Conservation (phyloP, 2,797 vertebrate species). For the Falco novaeseelandiae region DNA sequence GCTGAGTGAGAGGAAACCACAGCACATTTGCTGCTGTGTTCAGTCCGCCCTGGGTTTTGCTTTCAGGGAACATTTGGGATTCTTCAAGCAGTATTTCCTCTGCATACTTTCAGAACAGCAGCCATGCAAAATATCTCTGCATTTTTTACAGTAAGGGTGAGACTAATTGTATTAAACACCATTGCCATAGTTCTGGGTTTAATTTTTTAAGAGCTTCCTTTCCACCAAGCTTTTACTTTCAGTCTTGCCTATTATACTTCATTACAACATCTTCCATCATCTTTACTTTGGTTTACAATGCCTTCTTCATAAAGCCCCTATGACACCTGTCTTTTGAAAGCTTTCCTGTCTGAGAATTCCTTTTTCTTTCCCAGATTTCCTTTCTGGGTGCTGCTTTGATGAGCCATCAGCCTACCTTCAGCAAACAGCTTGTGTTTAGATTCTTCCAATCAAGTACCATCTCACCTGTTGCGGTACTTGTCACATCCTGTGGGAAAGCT, state of each 20-base stretch:
- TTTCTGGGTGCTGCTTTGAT: not conserved
- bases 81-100: not conserved
- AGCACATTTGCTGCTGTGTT: not conserved
- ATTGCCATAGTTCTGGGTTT: not conserved
- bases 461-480: not conserved
- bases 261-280: not conserved
- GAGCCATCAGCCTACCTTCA: not conserved
- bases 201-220: not conserved
- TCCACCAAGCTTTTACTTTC: not conserved
- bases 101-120: not conserved
- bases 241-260: not conserved
- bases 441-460: not conserved
- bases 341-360: not conserved
- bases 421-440: not conserved
- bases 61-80: not conserved
- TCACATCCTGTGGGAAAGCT: not conserved
- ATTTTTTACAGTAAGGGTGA: not conserved
- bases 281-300: not conserved
- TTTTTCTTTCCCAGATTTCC: not conserved
- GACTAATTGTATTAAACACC: not conserved
- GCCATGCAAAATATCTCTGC: not conserved
- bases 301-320: not conserved
- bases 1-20: not conserved
- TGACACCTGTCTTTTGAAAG: not conserved
- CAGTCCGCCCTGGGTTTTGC: not conserved